These are phyloP conservation scores for Colinus virginianus DNA, from an alignment of 2,113 vertebrate species.

Conservation along the genomic window DNA sequence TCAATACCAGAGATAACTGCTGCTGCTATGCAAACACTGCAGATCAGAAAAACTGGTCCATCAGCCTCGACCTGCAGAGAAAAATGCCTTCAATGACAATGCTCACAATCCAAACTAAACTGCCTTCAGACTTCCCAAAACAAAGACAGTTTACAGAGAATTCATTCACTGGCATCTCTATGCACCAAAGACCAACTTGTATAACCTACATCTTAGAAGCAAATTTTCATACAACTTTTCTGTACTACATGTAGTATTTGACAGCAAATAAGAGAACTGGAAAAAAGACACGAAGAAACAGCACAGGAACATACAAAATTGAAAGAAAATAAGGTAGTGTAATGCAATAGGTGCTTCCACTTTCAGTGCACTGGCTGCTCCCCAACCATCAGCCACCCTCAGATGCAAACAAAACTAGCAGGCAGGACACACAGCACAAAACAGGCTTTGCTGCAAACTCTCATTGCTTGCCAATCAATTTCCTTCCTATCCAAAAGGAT, in stretches of 20 bases:
- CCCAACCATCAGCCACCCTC: background rate
- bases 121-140: background rate
- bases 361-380: background rate
- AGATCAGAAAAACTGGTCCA: slow-evolving; percentile 32
- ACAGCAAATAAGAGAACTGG: background rate
- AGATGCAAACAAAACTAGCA: background rate
- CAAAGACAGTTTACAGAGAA: background rate
- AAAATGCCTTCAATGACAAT: background rate
- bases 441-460: background rate
- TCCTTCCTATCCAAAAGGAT: background rate
- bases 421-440: background rate
- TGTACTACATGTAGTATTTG: background rate
- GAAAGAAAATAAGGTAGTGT: background rate
- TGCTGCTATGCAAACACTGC: background rate
- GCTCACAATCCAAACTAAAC: background rate
- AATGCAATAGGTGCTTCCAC: background rate
- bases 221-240: background rate
- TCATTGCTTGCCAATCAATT: background rate
- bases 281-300: background rate
- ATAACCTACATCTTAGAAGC: background rate
- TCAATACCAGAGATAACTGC: background rate
- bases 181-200: background rate
- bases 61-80: background rate
- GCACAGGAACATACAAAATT: background rate
- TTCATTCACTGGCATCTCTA: background rate